These are phyloP conservation scores for Arbacia lixula DNA, from an alignment of 53 echinoderm and acorn worm species.

Conservation along the genomic window DNA sequence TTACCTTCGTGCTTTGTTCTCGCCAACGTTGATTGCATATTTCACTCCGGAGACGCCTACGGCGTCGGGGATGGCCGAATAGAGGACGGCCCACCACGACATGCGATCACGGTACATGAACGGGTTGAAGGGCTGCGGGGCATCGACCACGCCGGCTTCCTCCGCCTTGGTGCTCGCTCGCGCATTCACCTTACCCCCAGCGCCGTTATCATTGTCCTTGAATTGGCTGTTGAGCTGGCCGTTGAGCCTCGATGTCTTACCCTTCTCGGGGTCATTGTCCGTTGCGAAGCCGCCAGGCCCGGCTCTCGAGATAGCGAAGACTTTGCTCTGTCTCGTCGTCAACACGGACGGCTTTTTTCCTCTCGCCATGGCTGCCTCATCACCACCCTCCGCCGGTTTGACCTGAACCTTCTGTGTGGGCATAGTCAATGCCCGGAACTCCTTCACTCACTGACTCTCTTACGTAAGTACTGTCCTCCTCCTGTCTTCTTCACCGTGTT, in stretches of 20 bases:
- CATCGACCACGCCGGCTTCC: background rate
- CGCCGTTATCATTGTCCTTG: background rate
- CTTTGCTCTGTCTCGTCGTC: slow-evolving; percentile 19
- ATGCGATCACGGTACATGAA: slow-evolving; percentile 26
- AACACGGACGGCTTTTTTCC: slow-evolving; percentile 3
- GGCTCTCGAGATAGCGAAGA: slow-evolving; percentile 3
- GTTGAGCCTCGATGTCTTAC: background rate
- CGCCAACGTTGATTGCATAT: slow-evolving; percentile 26
- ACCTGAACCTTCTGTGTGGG: slow-evolving; percentile 21
- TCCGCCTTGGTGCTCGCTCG: background rate
- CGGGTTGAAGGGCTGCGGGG: slow-evolving; percentile 1
- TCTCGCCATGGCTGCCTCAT: background rate
- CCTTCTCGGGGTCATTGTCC: background rate
- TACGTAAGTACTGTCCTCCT: too few relatives aligned
- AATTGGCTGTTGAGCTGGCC: background rate
- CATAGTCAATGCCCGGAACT: slow-evolving; percentile 4
- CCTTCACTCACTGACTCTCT: too few relatives aligned
- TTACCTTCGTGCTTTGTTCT: slow-evolving; percentile 29
- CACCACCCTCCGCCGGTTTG: background rate
- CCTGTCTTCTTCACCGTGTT: too few relatives aligned
- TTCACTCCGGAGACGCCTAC: slow-evolving; percentile 33
- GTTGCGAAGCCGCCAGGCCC: background rate
- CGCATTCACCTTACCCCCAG: background rate
- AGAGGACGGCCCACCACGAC: slow-evolving; percentile 34
- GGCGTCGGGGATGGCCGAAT: slow-evolving; percentile 19